These are phyloP conservation scores for Trichechus manatus DNA, from an alignment of 2,113 vertebrate genomes.

Conservation along the genomic window DNA sequence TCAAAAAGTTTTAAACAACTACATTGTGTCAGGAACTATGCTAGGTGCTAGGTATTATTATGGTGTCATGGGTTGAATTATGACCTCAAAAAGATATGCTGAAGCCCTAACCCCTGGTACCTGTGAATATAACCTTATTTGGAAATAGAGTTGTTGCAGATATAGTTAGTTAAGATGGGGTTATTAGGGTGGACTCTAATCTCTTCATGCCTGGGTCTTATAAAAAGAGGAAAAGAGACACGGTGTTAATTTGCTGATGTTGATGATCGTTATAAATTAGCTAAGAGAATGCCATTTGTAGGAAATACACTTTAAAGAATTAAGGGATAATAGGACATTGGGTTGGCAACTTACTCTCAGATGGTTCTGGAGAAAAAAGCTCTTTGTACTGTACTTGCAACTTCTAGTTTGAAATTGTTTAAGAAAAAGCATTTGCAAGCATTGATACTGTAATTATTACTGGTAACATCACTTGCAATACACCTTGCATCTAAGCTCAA, in stretches of 20 bases:
- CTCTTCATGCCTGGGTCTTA: too few species aligned
- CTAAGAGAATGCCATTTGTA: neutral
- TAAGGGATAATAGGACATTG: neutral
- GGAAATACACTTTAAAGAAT: neutral
- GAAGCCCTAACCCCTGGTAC: neutral
- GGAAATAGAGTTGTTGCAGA: too few species aligned
- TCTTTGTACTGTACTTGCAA: neutral
- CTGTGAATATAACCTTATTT: too few species aligned
- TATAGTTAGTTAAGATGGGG: too few species aligned
- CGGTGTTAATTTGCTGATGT: neutral
- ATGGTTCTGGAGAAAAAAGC: neutral
- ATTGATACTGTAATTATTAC: neutral
- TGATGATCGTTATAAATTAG: neutral
- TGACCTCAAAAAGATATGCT: too few species aligned
- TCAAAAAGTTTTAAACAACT: neutral
- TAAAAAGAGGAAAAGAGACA: too few species aligned
- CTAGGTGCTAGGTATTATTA: neutral
- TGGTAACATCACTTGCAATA: neutral
- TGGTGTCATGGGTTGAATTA: too few species aligned
- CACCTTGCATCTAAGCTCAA: neutral
- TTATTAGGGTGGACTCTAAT: too few species aligned
- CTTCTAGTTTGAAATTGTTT: conserved; percentile 13
- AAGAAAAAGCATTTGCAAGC: neutral
- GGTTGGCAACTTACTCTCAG: neutral
- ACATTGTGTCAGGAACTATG: neutral